A percentile compares a stretch with the other conserved stretches of the same genome.
Conservation (phyloP, 2,888 invertebrate genomes). For the Exocentrus adspersus region DNA sequence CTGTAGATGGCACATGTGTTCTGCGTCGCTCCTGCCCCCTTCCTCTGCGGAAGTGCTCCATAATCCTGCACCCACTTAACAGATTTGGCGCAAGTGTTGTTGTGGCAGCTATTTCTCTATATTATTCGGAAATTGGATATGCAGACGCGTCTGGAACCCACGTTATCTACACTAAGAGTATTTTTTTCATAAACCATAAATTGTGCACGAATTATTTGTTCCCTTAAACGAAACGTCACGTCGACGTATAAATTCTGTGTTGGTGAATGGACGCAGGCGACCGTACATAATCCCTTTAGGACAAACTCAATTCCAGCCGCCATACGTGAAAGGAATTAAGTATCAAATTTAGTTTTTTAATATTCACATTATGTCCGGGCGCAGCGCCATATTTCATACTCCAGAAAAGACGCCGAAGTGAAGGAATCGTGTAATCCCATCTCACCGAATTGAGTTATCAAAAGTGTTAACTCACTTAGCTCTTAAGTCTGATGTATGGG, state of each 20-base stretch:
- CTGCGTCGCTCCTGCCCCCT: conserved; percentile 36
- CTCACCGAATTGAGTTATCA: conserved; percentile 42
- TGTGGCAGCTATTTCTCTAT: conserved; percentile 11
- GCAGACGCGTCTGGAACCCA: conserved; percentile 23
- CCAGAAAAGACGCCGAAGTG: conserved; percentile 22
- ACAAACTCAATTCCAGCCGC: conserved; percentile 26
- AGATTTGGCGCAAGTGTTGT: conserved; percentile 41
- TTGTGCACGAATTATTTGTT: too few species aligned
- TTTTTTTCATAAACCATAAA: too few species aligned
- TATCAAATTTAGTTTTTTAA: conserved; percentile 26
- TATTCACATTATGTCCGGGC: conserved; percentile 24
- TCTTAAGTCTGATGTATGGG: conserved; percentile 52
- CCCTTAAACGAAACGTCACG: conserved; percentile 7
- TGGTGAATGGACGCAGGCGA: conserved; percentile 36
- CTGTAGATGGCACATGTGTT: conserved; percentile 46
- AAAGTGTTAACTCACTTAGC: conserved; percentile 36
- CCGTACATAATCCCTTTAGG: conserved; percentile 38
- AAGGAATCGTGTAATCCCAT: conserved; percentile 23
- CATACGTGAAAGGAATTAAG: conserved; percentile 28
- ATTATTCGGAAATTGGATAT: conserved; percentile 25
- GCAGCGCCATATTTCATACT: conserved; percentile 23
- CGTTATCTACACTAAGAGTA: too few species aligned
- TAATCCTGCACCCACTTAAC: conserved; percentile 37
- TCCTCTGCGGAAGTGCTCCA: conserved; percentile 50
- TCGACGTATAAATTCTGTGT: conserved; percentile 34